Percentiles rank a stretch among this genome's conserved stretches.
These are phyloP conservation scores for Pelodytes ibericus DNA, from an alignment of 2,797 vertebrate genomes.

Conservation along the genomic window DNA sequence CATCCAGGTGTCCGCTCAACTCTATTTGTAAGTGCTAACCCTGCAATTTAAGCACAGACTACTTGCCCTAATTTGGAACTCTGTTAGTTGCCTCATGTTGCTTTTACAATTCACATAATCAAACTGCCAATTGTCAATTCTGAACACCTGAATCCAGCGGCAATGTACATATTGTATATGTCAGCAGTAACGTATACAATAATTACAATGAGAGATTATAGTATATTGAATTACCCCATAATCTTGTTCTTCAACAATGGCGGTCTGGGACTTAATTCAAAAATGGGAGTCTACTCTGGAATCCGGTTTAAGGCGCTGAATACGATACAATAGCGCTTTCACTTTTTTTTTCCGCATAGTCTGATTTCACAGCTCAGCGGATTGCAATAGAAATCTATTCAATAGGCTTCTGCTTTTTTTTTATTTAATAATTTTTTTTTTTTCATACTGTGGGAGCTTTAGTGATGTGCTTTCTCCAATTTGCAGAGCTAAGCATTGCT, in stretches of 20 bases:
- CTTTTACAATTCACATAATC: too few species aligned
- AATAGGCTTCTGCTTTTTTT: conserved; percentile 45
- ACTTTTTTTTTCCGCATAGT: conserved; percentile 46
- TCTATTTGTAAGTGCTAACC: too few species aligned
- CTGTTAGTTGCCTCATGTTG: too few species aligned
- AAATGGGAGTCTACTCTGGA: conserved; percentile 36
- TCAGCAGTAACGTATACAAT: too few species aligned
- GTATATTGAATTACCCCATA: conserved; percentile 34
- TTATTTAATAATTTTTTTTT: too few species aligned
- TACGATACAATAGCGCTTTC: conserved; percentile 50
- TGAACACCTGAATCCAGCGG: too few species aligned
- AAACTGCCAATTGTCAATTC: too few species aligned
- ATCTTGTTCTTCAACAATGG: conserved; percentile 36
- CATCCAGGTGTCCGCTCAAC: too few species aligned
- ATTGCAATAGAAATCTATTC: conserved; percentile 50
- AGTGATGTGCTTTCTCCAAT: conserved; percentile 50
- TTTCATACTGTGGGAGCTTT: conserved; percentile 44
- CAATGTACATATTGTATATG: too few species aligned
- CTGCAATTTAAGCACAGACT: too few species aligned
- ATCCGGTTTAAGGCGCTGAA: conserved; percentile 43
- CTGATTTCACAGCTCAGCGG: conserved; percentile 51
- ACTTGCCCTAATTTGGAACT: too few species aligned
- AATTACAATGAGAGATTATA: conserved; percentile 14
- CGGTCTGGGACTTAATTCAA: conserved; percentile 40
- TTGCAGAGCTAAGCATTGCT: conserved; percentile 49